Evolutionary conservation across 2,888 invertebrate genomes (phyloP).

Genomic region (Tortrix viridana): DNA sequence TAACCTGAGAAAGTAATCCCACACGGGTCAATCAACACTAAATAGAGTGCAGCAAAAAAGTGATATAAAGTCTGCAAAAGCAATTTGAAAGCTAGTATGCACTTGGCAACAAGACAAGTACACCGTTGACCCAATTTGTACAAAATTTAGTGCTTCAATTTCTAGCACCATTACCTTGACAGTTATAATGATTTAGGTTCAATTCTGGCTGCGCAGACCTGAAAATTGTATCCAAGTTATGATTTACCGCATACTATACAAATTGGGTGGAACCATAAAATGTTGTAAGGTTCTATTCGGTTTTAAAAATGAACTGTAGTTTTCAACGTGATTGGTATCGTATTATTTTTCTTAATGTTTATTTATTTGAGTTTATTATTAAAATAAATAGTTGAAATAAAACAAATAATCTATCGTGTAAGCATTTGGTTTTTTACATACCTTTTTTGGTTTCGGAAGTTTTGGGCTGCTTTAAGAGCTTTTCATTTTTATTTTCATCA

Average conservation of each 20-base stretch:
- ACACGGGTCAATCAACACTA: neutral
- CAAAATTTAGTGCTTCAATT: conserved; percentile 33
- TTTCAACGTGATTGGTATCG: neutral
- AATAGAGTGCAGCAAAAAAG: neutral
- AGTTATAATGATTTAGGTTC: conserved; percentile 29
- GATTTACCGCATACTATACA: conserved; percentile 16
- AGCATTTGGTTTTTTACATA: neutral
- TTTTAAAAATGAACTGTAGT: neutral
- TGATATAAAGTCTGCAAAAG: neutral
- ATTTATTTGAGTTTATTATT: conserved; percentile 1
- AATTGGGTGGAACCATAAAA: neutral
- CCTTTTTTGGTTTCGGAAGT: neutral
- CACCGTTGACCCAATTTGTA: conserved; percentile 24
- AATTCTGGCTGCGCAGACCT: conserved; percentile 7
- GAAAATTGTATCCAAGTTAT: conserved; percentile 26
- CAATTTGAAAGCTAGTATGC: conserved; percentile 10
- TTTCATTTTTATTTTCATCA: too few relatives aligned
- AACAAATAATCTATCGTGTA: too few relatives aligned
- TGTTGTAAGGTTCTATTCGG: neutral
- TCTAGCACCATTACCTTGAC: conserved; percentile 24
- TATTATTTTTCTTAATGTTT: neutral
- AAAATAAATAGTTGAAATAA: too few relatives aligned
- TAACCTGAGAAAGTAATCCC: too few relatives aligned
- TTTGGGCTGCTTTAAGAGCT: too few relatives aligned
- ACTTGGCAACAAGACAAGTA: conserved; percentile 22